Percentiles rank a stretch among this genome's conserved stretches.
phyloP scores from a whole-genome alignment of 2,888 invertebrate genomes.

The Nemurella pictetii region DNA sequence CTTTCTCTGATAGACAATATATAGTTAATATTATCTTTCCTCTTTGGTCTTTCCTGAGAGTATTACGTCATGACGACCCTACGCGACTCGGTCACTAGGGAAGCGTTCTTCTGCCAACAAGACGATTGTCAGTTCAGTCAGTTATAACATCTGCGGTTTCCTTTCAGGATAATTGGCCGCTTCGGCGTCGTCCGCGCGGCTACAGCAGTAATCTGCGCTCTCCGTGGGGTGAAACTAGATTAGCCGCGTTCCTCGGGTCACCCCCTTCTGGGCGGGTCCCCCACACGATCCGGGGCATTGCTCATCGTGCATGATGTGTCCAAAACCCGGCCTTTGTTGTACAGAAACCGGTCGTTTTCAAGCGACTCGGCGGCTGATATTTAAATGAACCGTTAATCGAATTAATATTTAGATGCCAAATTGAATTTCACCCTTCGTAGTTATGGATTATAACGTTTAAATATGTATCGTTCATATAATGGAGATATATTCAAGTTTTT shows the following conservation, averaged over 20 bases:
- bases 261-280: neutral
- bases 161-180: neutral
- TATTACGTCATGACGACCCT: neutral
- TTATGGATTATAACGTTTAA: neutral
- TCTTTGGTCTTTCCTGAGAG: neutral
- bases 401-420: neutral
- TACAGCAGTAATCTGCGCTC: neutral
- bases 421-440: neutral
- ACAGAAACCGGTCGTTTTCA: neutral
- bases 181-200: neutral
- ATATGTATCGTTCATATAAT: too few species aligned
- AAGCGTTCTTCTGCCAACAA: neutral
- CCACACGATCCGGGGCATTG: too few species aligned
- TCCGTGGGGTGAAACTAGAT: neutral
- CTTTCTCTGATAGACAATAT: too few species aligned
- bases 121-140: neutral
- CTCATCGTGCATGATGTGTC: neutral
- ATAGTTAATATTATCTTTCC: neutral
- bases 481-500: neutral
- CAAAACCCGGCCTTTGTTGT: neutral
- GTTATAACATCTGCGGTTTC: neutral
- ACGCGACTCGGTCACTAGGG: neutral
- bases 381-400: neutral
- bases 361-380: neutral
- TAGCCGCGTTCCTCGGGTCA: neutral